Evolutionary conservation across 2,888 invertebrate genomes (phyloP), one percentile per base, ranked within the genome.

Genomic region (Melanostoma scalare): DNA sequence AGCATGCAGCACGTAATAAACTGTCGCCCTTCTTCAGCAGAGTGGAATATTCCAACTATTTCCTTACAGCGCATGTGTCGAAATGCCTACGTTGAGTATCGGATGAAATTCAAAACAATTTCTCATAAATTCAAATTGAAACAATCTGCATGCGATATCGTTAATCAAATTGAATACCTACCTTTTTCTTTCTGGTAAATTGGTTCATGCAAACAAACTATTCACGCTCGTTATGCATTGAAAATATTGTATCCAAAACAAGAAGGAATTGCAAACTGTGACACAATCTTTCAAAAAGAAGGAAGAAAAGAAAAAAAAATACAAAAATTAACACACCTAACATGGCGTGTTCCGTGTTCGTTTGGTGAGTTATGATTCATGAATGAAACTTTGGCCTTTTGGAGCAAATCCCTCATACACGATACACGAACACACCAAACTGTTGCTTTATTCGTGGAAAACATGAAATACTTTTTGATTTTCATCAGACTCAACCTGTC

Each of bases 391-490:
- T 38, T 31, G 36, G 52, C 52, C 53, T 72, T 81, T 76, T 55
- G 50, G 71, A 71, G 71, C 67, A 61, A 31, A 44, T 10, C n/a
- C 30, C n/a, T n/a, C 9, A 46, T n/a, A 8, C 38, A 8, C 36
- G 10, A 36, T 3, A 6, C 44, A 44, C 31, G 38, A 42, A 58
- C 35, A 44, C 31, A 10, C 35, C 50, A 79, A 67, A 63, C 56
- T 69, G 63, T 80, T 80, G 80, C 81, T 69, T 72, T 67, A 81
- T 72, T 81, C 44, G 71, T 30, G 42, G 48, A 61, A 36, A 61
- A 76, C 67, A 76, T 67, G 81, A 81, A 81, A 60, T 44, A 55
- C 40, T 46, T 3, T 35, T 46, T 31, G 42, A 42, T 65, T 72
- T 8, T 35, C 56, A 69, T 79, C 79, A 3, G 60, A 58, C 42